Base-by-base conservation (phyloP, 2,113 vertebrate genomes). In the Upupa epops region DNA sequence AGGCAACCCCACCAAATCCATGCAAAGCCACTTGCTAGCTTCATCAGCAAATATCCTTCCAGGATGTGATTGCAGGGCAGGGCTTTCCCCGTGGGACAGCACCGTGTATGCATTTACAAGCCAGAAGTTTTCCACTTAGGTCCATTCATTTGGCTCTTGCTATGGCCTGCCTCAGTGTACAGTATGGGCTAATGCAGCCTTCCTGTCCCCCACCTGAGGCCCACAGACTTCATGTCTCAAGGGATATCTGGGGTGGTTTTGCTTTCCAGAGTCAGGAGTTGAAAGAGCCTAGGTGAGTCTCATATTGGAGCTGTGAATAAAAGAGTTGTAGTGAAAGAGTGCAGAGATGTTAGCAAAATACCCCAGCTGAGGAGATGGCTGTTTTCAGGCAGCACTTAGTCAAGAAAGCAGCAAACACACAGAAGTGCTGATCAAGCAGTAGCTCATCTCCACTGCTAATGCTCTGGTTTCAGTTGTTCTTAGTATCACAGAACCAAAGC, bases 21-120 rank as follows among this genome's bases (percentile, higher is more conserved):
- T 66, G 52, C 24, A 32, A 80, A 88, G 37, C 34, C 56, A 58
- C 63, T 72, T 83, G 58, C 71, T 74, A 69, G 42, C 78, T 94
- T 87, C 70, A 78, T 87, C 90, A 93, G 83, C 80, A 91, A 86
- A 88, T 86, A 86, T 26, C 36, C n/a, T 92, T 86, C 77, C 89
- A 61, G 73, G 55, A 85, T 77, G 32, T 29, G 59, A 85, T 70
- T 82, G 19, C 63, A 84, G 76, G 81, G 76, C 55, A 71, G 49
- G 75, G 70, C 24, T 92, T 94, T 90, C 83, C 76, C 78, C 48
- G 36, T 17, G 45, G 73, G 48, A 74, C 11, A 24, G 11, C 0
- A 0, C 4, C 54, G 40, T 14, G 3, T 49, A 24, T 86, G 14
- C 22, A 5, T 32, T 12, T 20, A 31, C 18, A 90, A 78, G 25